These are phyloP conservation scores for Stenodera caucasica DNA, from an alignment of 2,888 invertebrate genomes.

Conservation along the genomic window DNA sequence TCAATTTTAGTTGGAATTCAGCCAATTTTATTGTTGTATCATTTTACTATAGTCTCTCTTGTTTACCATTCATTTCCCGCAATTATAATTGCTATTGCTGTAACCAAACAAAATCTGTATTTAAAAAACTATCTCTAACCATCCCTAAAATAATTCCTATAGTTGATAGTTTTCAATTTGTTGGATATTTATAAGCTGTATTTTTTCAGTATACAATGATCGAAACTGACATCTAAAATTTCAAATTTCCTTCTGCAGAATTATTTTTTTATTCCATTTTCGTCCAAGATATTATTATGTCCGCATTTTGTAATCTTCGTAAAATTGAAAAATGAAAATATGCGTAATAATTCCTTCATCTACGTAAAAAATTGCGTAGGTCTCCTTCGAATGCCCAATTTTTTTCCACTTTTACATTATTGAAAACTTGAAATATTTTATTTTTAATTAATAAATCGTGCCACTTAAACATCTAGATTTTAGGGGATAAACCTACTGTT, in stretches of 20 bases:
- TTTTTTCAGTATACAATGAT: no score
- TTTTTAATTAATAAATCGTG: no score
- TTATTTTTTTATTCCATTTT: not conserved
- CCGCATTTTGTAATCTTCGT: not conserved
- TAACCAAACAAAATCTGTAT: not conserved
- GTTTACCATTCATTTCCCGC: constrained; percentile 20
- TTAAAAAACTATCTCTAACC: not conserved
- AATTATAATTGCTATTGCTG: constrained; percentile 17
- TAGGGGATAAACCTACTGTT: not conserved
- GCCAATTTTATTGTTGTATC: constrained; percentile 23
- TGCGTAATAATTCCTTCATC: not conserved
- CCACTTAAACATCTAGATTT: not conserved
- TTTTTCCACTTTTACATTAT: no score
- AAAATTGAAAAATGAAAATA: constrained; percentile 5
- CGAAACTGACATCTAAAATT: no score
- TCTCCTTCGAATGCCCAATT: no score
- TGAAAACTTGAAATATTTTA: no score
- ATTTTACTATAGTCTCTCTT: constrained; percentile 19
- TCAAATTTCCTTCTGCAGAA: not conserved
- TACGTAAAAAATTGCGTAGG: not conserved
- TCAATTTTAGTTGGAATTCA: constrained; percentile 23
- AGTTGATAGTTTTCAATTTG: no score
- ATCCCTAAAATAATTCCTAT: no score
- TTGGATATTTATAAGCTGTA: no score
- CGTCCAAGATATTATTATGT: not conserved